Conservation (phyloP, 2,113 vertebrate species). For the Apaloderma vittatum region DNA sequence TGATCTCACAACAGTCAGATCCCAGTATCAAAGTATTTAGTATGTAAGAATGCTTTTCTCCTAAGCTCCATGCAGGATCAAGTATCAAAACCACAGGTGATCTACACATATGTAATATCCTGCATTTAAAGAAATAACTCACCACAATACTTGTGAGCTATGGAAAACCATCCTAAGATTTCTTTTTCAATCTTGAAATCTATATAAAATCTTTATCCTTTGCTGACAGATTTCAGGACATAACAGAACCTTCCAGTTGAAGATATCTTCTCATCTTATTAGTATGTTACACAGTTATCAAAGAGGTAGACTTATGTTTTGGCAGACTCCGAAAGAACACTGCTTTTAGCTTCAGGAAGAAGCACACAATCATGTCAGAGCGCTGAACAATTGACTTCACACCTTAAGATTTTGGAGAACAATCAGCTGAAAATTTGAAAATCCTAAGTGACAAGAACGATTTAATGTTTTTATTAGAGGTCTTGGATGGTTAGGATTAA, state of each 20-base stretch:
- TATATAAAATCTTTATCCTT: neutral
- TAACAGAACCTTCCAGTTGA: neutral
- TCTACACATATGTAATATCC: neutral
- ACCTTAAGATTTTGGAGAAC: neutral
- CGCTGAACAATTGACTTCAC: neutral
- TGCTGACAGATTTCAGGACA: neutral
- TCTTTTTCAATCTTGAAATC: neutral
- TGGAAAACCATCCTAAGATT: neutral
- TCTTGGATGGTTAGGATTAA: neutral
- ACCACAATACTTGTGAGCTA: neutral
- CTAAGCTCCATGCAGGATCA: neutral
- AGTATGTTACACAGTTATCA: neutral
- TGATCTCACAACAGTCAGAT: neutral
- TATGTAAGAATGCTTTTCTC: neutral
- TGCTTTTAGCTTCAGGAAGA: neutral
- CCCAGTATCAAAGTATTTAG: neutral
- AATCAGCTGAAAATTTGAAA: neutral
- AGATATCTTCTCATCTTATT: neutral
- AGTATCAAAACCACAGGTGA: neutral
- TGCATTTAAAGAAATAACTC: neutral
- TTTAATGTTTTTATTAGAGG: neutral
- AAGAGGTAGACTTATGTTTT: neutral
- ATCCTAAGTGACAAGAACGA: neutral
- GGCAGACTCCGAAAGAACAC: neutral
- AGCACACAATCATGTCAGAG: neutral